Evolutionary conservation across 1,140 invertebrate species (phyloP), one percentile per base, ranked within the genome.

Genomic region (Rhyzopertha dominica): DNA sequence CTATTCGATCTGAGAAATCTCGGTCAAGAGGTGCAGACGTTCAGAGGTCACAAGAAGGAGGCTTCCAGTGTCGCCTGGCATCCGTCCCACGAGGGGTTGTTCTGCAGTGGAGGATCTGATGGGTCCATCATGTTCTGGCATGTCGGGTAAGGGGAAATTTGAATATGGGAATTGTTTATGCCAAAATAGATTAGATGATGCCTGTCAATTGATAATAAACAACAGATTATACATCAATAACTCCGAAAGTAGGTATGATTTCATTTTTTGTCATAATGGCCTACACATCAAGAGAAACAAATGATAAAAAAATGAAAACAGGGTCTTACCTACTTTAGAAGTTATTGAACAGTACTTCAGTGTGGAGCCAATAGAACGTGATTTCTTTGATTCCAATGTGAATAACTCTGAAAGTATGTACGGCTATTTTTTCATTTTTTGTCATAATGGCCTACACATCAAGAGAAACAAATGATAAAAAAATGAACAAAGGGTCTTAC

Each of bases 111-210:
- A 18, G 95, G 95, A 32, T 96, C 94, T 24, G 95, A 98, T 77
- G 95, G 96, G 10, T 86, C 94, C 13, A 93, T 99, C 57, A 77
- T 98, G 55, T 99, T 98, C 66, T 99, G 96, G 96, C 86, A 95
- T 74, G 95, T 98, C 55, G 95, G 91, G 86, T 91, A 77, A 67
- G 71, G 42, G 46, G 37, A 40, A 16, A 28, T n/a, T n/a, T n/a
- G n/a, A n/a, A n/a, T n/a, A n/a, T n/a, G n/a, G n/a, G n/a, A n/a
- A n/a, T n/a, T n/a, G n/a, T n/a, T n/a, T n/a, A n/a, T n/a, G n/a
- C 20, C 23, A 28, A 41, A 5, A 34, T 47, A 0, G 5, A 28
- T n/a, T 18, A 26, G n/a, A 25, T 26, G n/a, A 51, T 12, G 23
- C 37, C 14, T 39, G 36, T 9, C 24, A 12, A 26, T 45, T 14